These are phyloP conservation scores for Ectropis grisescens DNA, from an alignment of 1,140 invertebrate species.

Conservation along the genomic window DNA sequence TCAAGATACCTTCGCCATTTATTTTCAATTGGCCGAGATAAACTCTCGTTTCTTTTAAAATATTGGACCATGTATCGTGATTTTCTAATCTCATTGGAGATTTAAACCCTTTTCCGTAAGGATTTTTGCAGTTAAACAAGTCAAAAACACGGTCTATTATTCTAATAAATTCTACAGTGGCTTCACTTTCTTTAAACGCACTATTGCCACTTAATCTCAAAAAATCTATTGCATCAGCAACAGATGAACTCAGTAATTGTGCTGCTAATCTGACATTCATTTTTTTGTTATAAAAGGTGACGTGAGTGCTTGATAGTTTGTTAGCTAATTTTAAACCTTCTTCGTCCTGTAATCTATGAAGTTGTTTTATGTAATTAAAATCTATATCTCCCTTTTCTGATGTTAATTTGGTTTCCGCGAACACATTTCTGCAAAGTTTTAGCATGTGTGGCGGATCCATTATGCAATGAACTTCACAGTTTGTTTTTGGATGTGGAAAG, in stretches of 20 bases:
- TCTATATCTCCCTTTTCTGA: conserved; percentile 12
- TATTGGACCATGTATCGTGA: conserved; percentile 10
- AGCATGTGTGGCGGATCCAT: conserved; percentile 24
- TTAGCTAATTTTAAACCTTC: conserved; percentile 24
- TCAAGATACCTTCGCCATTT: too few species aligned
- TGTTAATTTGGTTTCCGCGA: conserved; percentile 14
- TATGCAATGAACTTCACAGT: conserved; percentile 12
- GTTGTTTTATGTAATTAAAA: conserved; percentile 18
- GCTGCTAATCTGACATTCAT: conserved; percentile 26
- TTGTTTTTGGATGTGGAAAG: conserved; percentile 9
- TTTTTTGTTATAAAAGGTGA: conserved; percentile 20
- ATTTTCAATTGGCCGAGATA: too few species aligned
- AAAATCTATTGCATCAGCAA: conserved; percentile 30
- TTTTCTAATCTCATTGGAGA: conserved; percentile 16
- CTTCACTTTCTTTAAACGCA: conserved; percentile 16
- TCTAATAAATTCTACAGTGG: conserved; percentile 22
- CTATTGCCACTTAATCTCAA: conserved; percentile 9
- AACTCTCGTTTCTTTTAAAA: conserved; percentile 5
- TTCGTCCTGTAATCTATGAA: conserved; percentile 19
- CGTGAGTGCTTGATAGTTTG: conserved; percentile 12
- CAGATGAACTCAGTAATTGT: conserved; percentile 22
- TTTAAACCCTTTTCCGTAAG: conserved; percentile 23
- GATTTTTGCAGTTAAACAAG: conserved; percentile 19
- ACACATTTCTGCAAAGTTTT: conserved; percentile 20
- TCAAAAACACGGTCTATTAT: conserved; percentile 29